These are phyloP conservation scores for Crotalus tigris DNA, from an alignment of 2,113 vertebrate genomes.

Conservation along the genomic window DNA sequence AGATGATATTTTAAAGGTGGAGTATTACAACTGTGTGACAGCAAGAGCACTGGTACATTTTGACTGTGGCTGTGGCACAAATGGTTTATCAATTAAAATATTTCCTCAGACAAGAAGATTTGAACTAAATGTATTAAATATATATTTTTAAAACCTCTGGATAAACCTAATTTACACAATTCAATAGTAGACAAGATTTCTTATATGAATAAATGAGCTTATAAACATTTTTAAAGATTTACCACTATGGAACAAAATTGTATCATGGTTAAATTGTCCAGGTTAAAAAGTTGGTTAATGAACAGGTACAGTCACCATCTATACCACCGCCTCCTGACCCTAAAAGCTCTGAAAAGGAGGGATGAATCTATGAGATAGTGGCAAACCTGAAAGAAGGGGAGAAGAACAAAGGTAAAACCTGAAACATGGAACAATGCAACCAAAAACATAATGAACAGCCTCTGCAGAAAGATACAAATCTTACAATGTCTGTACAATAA, in stretches of 20 bases:
- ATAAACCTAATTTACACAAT: neutral
- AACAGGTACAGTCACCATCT: neutral
- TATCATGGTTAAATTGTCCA: neutral
- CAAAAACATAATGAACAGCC: neutral
- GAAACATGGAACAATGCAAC: neutral
- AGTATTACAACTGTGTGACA: neutral
- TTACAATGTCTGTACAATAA: neutral
- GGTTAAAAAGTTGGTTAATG: neutral
- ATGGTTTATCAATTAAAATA: neutral
- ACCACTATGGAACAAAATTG: neutral
- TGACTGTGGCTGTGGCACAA: neutral
- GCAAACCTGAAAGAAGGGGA: neutral
- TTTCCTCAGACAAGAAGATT: neutral
- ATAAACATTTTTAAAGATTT: neutral
- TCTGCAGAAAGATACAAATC: neutral
- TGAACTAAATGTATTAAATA: neutral
- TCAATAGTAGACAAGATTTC: neutral
- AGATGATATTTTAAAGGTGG: neutral
- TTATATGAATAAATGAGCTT: neutral
- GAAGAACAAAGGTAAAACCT: neutral
- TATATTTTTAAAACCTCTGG: neutral
- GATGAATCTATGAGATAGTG: neutral
- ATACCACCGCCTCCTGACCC: neutral
- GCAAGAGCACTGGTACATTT: neutral
- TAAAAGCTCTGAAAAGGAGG: neutral